Percentiles rank a stretch among this genome's conserved stretches.
Evolutionary conservation across 2,888 invertebrate species (phyloP).

Genomic region (Trisateles emortualis): DNA sequence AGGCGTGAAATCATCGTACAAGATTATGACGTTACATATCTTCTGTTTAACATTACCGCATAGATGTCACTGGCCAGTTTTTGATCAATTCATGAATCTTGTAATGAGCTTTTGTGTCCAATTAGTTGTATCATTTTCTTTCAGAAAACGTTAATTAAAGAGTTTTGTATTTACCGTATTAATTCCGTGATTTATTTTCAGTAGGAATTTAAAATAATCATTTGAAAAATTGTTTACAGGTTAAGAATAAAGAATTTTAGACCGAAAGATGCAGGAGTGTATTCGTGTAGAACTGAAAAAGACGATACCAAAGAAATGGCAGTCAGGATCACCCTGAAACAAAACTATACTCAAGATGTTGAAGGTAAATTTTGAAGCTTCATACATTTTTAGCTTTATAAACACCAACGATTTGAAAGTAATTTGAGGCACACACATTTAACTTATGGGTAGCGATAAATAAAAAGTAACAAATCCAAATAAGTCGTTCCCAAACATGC

Average conservation of each 20-base stretch:
- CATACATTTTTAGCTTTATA: too few species aligned
- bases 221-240: constrained; percentile 58
- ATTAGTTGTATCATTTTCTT: too few species aligned
- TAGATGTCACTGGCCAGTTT: constrained; percentile 21
- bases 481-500: background rate
- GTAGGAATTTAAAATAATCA: background rate
- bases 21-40: constrained; percentile 25
- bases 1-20: constrained; percentile 30
- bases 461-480: background rate
- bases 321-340: constrained; percentile 65
- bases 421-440: background rate
- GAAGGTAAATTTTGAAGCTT: constrained; percentile 70
- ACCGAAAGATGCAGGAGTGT: constrained; percentile 78
- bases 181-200: too few species aligned
- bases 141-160: too few species aligned
- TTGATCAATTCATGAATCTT: constrained; percentile 1
- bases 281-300: constrained; percentile 74
- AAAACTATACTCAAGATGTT: constrained; percentile 54
- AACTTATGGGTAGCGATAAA: background rate
- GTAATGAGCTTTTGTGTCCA: too few species aligned
- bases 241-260: constrained; percentile 79
- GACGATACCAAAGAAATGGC: constrained; percentile 62
- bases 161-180: too few species aligned
- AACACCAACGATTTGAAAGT: too few species aligned
- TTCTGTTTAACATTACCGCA: constrained; percentile 25